Evolutionary conservation across 2,113 vertebrate species (phyloP).

Genomic region (Anhinga anhinga): DNA sequence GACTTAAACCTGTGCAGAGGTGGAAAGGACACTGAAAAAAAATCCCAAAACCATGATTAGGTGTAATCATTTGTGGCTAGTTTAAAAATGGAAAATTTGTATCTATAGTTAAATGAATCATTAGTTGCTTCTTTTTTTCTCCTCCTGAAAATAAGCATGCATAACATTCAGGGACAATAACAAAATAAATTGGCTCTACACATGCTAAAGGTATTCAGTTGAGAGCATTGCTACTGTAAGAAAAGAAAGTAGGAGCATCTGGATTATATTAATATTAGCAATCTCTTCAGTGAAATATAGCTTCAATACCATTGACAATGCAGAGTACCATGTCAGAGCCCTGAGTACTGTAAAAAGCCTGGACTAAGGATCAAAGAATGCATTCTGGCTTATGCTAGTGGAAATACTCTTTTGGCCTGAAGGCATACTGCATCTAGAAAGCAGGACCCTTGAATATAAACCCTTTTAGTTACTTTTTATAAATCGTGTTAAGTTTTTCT

Average conservation of each 20-base stretch:
- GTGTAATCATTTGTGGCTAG: not conserved
- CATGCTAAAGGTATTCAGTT: not conserved
- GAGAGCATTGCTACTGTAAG: not conserved
- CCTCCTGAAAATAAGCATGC: not conserved
- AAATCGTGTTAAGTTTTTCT: not conserved
- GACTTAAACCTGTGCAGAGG: not conserved
- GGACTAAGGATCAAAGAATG: not conserved
- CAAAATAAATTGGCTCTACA: not conserved
- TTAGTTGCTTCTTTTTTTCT: not conserved
- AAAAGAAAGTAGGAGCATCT: not conserved
- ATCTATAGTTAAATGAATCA: not conserved
- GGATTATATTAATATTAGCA: not conserved
- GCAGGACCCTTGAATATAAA: not conserved
- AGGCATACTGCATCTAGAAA: not conserved
- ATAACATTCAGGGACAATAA: not conserved
- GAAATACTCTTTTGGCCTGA: not conserved
- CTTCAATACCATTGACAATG: not conserved
- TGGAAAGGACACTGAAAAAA: not conserved
- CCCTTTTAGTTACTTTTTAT: not conserved
- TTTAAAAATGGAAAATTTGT: not conserved
- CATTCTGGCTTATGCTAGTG: not conserved
- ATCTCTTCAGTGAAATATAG: not conserved
- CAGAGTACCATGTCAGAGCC: not conserved
- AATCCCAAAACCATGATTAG: rapidly evolving
- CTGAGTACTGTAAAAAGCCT: not conserved